A percentile compares a stretch with the other conserved stretches of the same genome.
These are phyloP conservation scores for Listrodromus nycthemerus DNA, from an alignment of 2,888 invertebrate species.

Conservation along the genomic window DNA sequence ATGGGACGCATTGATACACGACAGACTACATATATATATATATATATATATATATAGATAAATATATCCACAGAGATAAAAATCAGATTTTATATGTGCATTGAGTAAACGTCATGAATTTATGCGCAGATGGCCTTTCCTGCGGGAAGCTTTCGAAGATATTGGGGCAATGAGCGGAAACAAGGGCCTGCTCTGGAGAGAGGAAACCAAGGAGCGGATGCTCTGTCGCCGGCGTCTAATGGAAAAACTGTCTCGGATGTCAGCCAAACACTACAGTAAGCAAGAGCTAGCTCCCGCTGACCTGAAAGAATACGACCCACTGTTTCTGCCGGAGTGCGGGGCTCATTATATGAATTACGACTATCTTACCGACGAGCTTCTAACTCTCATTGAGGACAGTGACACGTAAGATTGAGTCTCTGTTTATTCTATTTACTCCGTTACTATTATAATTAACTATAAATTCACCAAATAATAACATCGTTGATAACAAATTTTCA, in stretches of 20 bases:
- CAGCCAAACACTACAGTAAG: slow-evolving; percentile 84
- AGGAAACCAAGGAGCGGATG: slow-evolving; percentile 82
- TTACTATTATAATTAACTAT: background rate
- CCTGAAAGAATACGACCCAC: slow-evolving; percentile 83
- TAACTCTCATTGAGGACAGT: slow-evolving; percentile 72
- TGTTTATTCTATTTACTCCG: slow-evolving; percentile 9
- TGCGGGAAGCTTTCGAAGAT: slow-evolving; percentile 80
- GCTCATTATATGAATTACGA: slow-evolving; percentile 84
- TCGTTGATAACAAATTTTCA: background rate
- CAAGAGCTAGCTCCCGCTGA: slow-evolving; percentile 84
- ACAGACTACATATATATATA: background rate
- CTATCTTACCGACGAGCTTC: slow-evolving; percentile 84
- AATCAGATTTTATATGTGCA: background rate
- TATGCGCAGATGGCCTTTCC: slow-evolving; percentile 83
- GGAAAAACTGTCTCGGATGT: slow-evolving; percentile 83
- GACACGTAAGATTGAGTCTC: slow-evolving; percentile 73
- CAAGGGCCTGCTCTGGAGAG: slow-evolving; percentile 80
- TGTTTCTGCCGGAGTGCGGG: slow-evolving; percentile 79
- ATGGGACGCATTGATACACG: background rate
- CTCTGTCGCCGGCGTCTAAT: slow-evolving; percentile 79
- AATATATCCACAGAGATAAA: no score
- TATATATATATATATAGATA: background rate
- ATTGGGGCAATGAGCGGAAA: slow-evolving; percentile 66
- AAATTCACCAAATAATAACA: slow-evolving; percentile 58
- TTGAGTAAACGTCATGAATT: background rate